Evolutionary conservation across 2,113 vertebrate species (phyloP), one percentile per base, ranked within the genome.

Genomic region (Sapayoa aenigma): DNA sequence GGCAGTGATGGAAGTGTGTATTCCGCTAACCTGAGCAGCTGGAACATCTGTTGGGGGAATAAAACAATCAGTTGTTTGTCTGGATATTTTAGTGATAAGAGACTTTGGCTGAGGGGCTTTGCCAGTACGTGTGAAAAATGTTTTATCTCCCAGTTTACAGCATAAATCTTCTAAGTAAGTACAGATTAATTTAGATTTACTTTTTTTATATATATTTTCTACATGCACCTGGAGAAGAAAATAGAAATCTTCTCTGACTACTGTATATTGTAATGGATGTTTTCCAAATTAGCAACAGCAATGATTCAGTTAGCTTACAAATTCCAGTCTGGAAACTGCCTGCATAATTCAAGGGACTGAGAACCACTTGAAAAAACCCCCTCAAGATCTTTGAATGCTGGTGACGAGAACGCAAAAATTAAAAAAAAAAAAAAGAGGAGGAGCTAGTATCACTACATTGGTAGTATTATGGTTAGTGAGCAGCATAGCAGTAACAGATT

Each of bases 21-120:
- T 88, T 86, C 85, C 56, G 47, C 83, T 81, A 88, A 93, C 72
- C 79, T 93, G 75, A 94, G 82, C 71, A 93, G 84, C 90, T 90
- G 92, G 35, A 96, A 90, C 90, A 92, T 94, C 94, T 95, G 84
- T 46, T 77, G 39, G 27, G 33, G 85, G 74, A 53, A 85, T 90
- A 78, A 95, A 92, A 65, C 1, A 1, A 35, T 82, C 62, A 65
- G 44, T 58, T 30, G 23, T 65, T 75, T 87, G 74, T 82, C 59
- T 95, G 73, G 37, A 86, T 65, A 42, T 58, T 67, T 90, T 27
- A 74, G 33, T 55, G 63, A 71, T 53, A 89, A 87, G 78, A 87
- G 37, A 77, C 53, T 84, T 66, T 59, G 66, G 35, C 55, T 88
- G 55, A 39, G 42, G 24, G 56, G 30, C 19, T 93, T 80, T 71